Base-by-base conservation (phyloP, 2,113 vertebrate species). In the Oplegnathus fasciatus region DNA sequence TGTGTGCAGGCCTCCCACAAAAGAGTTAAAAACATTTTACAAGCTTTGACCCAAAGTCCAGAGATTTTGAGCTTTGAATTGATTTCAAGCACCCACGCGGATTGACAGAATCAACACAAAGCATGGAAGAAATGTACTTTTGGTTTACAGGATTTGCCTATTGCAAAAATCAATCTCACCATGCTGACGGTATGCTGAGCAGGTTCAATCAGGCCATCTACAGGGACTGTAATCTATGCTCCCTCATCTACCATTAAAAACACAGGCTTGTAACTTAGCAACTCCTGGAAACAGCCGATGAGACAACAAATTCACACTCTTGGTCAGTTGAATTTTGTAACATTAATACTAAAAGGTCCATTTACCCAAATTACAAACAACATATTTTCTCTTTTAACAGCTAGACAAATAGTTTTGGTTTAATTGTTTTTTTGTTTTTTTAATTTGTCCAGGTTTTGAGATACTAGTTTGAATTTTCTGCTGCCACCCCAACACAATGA, bases 1-100 rank as follows among this genome's bases (percentile, higher is more conserved):
- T 37, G 61, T 44, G 18, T 82, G 11, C 22, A 55, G 28, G 46
- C 42, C 65, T 78, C 34, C 32, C 15, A 68, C 67, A 65, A 50
- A 73, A 69, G 10, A 82, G 14, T 37, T 68, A 28, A 46, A 58
- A 50, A 66, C 30, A 67, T 61, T 14, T 37, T 50, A 58, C 20
- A 68, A 60, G 74, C 74, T 57, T 40, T 87, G 65, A 83, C 62
- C 78, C 26, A 66, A 85, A 83, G 48, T 66, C 30, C 65, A 32
- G 37, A 65, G 68, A 71, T 65, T 58, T 86, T 13, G 34, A 76
- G 76, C 50, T 75, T 55, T 69, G 66, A 54, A 72, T 40, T 81
- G 77, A 81, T 73, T 77, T 79, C 22, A 61, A 69, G 24, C 61
- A 22, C 24, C 15, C 37, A 28, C 71, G 61, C 6, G 6, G 30